Conservation (phyloP, 2,113 vertebrate species). For the Peromyscus leucopus region DNA sequence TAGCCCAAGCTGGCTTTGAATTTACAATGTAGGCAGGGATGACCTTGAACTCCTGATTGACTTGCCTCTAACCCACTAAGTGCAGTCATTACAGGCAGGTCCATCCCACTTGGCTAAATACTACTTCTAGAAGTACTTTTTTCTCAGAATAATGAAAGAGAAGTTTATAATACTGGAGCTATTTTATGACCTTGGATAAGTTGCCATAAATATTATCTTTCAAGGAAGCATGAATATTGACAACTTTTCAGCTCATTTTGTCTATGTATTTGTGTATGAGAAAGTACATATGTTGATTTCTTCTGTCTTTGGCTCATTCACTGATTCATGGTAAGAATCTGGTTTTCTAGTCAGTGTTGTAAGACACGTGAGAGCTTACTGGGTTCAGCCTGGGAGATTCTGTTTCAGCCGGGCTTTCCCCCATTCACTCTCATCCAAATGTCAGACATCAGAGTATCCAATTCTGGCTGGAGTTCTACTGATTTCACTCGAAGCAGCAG, state of each 20-base stretch:
- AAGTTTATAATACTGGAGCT: not conserved
- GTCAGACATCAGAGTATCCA: not conserved
- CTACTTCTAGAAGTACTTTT: not conserved
- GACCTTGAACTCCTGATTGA: not conserved
- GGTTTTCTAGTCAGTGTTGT: not conserved
- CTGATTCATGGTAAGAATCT: not conserved
- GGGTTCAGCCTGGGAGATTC: not conserved
- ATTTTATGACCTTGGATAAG: not conserved
- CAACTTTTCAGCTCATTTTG: not conserved
- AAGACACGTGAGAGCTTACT: rapidly evolving
- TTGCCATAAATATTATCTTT: not conserved
- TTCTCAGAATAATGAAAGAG: not conserved
- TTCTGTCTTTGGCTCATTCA: not conserved
- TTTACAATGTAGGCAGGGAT: not conserved
- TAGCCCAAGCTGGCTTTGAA: not conserved
- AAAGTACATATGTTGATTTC: not conserved
- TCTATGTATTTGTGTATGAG: not conserved
- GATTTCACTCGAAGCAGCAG: not conserved
- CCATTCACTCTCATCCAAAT: not conserved
- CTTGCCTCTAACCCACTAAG: not conserved
- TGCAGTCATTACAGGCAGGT: not conserved
- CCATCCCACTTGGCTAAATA: not conserved
- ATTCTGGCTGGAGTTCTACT: not conserved
- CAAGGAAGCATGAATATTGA: not conserved
- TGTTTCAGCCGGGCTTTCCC: not conserved